Percentiles rank a stretch among this genome's conserved stretches.
These are phyloP conservation scores for Microctonus aethiopoides DNA, from an alignment of 2,888 invertebrate genomes.

Conservation along the genomic window DNA sequence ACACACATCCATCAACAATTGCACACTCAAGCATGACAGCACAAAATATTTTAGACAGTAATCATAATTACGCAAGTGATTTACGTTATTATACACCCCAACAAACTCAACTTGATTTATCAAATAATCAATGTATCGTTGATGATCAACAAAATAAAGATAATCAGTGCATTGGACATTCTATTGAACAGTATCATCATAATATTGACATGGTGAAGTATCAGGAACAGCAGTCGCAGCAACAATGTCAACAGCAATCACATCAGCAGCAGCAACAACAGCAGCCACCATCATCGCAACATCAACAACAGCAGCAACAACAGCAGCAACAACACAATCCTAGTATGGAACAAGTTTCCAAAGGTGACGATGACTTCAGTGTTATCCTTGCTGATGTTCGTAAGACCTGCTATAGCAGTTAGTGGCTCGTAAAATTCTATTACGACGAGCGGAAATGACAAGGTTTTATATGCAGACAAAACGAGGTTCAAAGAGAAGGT, in stretches of 20 bases:
- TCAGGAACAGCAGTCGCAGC: constrained; percentile 53
- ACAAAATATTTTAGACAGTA: constrained; percentile 68
- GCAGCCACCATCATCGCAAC: constrained; percentile 46
- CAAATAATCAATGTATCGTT: constrained; percentile 61
- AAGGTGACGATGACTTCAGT: constrained; percentile 88
- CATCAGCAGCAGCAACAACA: constrained; percentile 53
- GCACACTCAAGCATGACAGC: constrained; percentile 57
- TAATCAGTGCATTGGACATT: constrained; percentile 57
- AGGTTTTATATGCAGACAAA: constrained; percentile 18
- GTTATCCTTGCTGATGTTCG: constrained; percentile 89
- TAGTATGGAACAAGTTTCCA: constrained; percentile 68
- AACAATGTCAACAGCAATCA: constrained; percentile 49
- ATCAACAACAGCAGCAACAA: constrained; percentile 44
- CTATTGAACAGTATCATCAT: constrained; percentile 63
- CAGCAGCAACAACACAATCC: constrained; percentile 49
- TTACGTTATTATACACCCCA: constrained; percentile 63
- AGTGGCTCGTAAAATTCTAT: constrained; percentile 46
- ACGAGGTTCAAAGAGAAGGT: constrained; percentile 34
- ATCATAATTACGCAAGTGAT: constrained; percentile 70
- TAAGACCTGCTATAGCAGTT: constrained; percentile 86
- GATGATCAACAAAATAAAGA: constrained; percentile 61
- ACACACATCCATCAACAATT: constrained; percentile 48
- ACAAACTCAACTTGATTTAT: constrained; percentile 59
- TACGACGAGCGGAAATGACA: constrained; percentile 16
- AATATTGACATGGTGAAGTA: constrained; percentile 60